Evolutionary conservation across 1,140 invertebrate species (phyloP).

Genomic region (Zaprionus kolodkinae): DNA sequence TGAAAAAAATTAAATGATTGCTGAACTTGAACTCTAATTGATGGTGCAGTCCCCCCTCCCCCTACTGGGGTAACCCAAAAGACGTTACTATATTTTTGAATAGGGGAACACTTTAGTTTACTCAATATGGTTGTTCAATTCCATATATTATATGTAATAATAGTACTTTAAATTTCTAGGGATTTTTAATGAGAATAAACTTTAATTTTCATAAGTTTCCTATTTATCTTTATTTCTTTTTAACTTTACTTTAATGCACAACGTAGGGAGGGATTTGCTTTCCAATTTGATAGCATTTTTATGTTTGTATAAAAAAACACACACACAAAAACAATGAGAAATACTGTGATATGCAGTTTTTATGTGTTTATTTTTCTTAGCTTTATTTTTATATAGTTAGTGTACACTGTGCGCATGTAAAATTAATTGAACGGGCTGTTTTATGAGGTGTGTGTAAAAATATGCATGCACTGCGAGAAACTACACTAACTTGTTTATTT

Average conservation of each 20-base stretch:
- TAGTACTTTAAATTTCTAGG: background rate
- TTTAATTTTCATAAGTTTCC: background rate
- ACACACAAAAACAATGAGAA: background rate
- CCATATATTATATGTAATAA: background rate
- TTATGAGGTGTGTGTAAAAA: background rate
- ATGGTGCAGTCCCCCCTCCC: conserved; percentile 6
- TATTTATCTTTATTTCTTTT: too few relatives aligned
- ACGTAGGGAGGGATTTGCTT: conserved; percentile 27
- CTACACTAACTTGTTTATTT: too few relatives aligned
- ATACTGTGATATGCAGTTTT: conserved; percentile 14
- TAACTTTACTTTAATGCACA: conserved; percentile 18
- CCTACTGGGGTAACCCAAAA: background rate
- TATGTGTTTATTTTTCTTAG: conserved; percentile 19
- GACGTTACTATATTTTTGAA: background rate
- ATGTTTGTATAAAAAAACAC: background rate
- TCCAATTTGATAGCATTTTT: conserved; percentile 49
- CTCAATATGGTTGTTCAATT: background rate
- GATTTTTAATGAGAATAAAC: too few relatives aligned
- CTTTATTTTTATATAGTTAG: conserved; percentile 8
- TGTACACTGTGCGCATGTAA: conserved; percentile 1
- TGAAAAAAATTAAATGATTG: conserved; percentile 20
- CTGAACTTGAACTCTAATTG: conserved; percentile 42
- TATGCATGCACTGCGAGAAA: background rate
- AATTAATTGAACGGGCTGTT: background rate
- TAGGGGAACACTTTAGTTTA: background rate